Conservation (phyloP, 2,113 vertebrate genomes). For the Lepisosteus osseus region DNA sequence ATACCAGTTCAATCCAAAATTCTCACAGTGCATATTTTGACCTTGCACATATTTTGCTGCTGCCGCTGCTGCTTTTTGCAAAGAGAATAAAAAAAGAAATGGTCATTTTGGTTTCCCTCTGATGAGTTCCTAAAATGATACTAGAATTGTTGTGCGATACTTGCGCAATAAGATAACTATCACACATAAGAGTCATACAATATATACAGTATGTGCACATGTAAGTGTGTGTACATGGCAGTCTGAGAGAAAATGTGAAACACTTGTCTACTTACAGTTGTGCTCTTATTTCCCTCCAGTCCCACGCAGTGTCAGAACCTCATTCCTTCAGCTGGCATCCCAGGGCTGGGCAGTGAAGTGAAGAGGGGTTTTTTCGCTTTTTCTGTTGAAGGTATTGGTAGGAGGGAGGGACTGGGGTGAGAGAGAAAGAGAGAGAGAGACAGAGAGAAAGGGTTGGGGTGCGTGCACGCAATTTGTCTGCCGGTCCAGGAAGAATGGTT, state of each 20-base stretch:
- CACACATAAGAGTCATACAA: not conserved
- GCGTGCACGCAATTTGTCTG: slow-evolving; percentile 25
- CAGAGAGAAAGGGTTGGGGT: slow-evolving; percentile 18
- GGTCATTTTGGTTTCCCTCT: not conserved
- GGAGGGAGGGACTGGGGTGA: slow-evolving; percentile 25
- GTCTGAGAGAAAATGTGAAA: slow-evolving; percentile 29
- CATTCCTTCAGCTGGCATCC: slow-evolving; percentile 53
- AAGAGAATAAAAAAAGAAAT: not conserved
- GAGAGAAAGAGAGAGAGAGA: slow-evolving; percentile 21
- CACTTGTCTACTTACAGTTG: slow-evolving; percentile 58
- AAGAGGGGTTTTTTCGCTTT: slow-evolving; percentile 10
- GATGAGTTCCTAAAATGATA: not conserved
- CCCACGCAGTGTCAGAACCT: slow-evolving; percentile 58
- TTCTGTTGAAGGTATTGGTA: slow-evolving; percentile 23
- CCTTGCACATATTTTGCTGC: slow-evolving; percentile 15
- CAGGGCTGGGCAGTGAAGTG: slow-evolving; percentile 27
- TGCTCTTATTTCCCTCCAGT: slow-evolving; percentile 53
- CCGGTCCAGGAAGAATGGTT: slow-evolving; percentile 24
- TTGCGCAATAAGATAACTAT: not conserved
- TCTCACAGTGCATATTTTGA: not conserved
- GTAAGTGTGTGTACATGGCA: not conserved
- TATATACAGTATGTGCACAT: not conserved
- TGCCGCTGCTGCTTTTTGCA: not conserved
- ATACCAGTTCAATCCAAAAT: slow-evolving; percentile 5
- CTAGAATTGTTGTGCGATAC: not conserved